These are phyloP conservation scores for Zaprionus lachaisei DNA, from an alignment of 1,140 invertebrate species.

Conservation along the genomic window DNA sequence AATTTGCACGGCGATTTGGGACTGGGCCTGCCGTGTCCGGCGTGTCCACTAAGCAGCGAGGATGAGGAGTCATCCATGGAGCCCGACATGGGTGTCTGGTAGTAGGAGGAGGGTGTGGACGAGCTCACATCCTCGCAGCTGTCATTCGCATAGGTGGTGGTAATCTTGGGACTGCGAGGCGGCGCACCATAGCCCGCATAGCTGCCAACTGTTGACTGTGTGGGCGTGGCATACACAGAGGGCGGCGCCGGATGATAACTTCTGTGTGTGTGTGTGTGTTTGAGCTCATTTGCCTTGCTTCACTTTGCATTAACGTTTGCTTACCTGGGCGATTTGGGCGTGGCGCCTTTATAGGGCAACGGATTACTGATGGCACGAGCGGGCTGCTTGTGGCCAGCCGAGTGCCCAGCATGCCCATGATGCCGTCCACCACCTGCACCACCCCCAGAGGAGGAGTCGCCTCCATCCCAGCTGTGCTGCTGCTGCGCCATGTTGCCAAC, in stretches of 20 bases:
- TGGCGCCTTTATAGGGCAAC: conserved; percentile 71
- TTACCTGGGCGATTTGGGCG: conserved; percentile 78
- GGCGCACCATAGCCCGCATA: conserved; percentile 44
- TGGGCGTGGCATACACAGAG: conserved; percentile 51
- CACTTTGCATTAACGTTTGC: conserved; percentile 12
- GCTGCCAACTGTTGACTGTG: conserved; percentile 2
- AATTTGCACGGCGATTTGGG: conserved; percentile 79
- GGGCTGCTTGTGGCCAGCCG: conserved; percentile 57
- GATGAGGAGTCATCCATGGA: conserved; percentile 71
- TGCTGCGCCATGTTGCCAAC: conserved; percentile 67
- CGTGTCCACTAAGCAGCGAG: conserved; percentile 56
- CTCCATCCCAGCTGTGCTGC: conserved; percentile 76
- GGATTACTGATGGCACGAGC: conserved; percentile 65
- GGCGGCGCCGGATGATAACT: conserved; percentile 51
- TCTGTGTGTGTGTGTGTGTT: conserved; percentile 13
- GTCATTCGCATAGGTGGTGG: conserved; percentile 79
- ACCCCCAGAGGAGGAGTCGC: conserved; percentile 19
- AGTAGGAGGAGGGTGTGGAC: conserved; percentile 77
- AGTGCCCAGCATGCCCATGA: conserved; percentile 6
- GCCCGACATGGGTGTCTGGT: conserved; percentile 75
- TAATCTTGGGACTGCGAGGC: conserved; percentile 81
- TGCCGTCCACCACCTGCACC: conserved; percentile 15
- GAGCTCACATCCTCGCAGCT: conserved; percentile 71
- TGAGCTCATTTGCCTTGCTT: not conserved
- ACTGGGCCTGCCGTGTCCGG: conserved; percentile 52